Percentiles rank a stretch among this genome's conserved stretches.
Conservation (phyloP, 2,888 invertebrate species). For the Limnephilus auricula region DNA sequence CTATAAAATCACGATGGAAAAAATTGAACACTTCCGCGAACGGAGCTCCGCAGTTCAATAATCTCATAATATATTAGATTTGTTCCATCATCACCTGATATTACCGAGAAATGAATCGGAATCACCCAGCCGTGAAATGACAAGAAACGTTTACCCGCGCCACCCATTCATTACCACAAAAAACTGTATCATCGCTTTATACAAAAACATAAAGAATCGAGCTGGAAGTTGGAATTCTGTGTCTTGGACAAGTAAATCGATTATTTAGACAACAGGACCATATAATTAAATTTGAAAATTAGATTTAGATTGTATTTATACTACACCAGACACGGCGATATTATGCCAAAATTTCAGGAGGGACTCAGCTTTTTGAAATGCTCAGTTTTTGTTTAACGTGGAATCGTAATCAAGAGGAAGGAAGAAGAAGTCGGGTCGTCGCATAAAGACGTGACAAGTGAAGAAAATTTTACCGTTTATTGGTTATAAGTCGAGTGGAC, state of each 20-base stretch:
- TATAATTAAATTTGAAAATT: not conserved
- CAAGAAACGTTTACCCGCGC: conserved; percentile 2
- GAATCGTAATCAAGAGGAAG: not conserved
- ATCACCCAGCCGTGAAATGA: conserved; percentile 3
- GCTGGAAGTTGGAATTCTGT: not conserved
- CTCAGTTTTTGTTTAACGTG: not conserved
- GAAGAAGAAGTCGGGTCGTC: not conserved
- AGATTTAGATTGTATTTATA: not conserved
- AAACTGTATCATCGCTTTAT: not conserved
- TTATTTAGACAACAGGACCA: conserved; percentile 2
- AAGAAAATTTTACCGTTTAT: not conserved
- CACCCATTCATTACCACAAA: conserved; percentile 2
- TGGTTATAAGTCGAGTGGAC: no score
- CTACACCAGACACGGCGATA: not conserved
- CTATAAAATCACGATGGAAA: not conserved
- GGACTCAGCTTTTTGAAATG: not conserved
- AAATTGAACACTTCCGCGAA: not conserved
- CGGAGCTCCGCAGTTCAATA: not conserved
- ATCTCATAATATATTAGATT: not conserved
- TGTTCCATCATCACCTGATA: conserved; percentile 10
- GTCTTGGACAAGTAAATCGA: not conserved
- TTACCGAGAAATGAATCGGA: conserved; percentile 8
- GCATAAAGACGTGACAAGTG: not conserved
- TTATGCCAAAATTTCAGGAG: not conserved
- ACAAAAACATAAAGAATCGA: not conserved